These are phyloP conservation scores for Dendrocincla tyrannina DNA, from an alignment of 2,797 vertebrate species.

Conservation along the genomic window DNA sequence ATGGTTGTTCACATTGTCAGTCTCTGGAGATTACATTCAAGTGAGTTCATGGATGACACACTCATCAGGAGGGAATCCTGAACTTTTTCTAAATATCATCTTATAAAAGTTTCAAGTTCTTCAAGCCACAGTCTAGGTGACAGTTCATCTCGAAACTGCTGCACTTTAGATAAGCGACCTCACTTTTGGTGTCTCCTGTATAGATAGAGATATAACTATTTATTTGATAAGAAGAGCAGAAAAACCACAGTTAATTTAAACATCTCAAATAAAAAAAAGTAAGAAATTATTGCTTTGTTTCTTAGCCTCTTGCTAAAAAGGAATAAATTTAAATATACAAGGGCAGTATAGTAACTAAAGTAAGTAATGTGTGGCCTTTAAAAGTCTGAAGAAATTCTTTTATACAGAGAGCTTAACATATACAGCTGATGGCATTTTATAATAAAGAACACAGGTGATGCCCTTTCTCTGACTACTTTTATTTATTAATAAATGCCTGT, in stretches of 20 bases:
- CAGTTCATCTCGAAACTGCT: background rate
- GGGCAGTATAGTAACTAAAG: background rate
- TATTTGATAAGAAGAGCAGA: background rate
- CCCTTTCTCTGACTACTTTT: conserved; percentile 23
- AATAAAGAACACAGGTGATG: conserved; percentile 17
- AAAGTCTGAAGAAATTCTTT: conserved; percentile 19
- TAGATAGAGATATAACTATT: background rate
- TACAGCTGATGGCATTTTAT: conserved; percentile 22
- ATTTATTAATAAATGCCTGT: conserved; percentile 24
- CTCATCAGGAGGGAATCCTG: background rate
- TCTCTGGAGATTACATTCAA: background rate
- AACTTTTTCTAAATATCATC: background rate
- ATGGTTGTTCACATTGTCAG: background rate
- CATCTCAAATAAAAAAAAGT: background rate
- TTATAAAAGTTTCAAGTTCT: background rate
- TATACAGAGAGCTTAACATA: background rate
- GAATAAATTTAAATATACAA: background rate
- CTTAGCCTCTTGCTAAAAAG: background rate
- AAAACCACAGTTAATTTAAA: background rate
- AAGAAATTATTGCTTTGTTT: background rate
- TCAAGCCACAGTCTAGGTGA: background rate
- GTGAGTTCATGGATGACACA: background rate
- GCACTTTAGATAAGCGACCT: background rate
- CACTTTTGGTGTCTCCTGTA: background rate
- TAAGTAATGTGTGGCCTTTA: background rate